These are phyloP conservation scores for Brienomyrus longianalis DNA, from an alignment of 2,113 vertebrate genomes.

Conservation along the genomic window DNA sequence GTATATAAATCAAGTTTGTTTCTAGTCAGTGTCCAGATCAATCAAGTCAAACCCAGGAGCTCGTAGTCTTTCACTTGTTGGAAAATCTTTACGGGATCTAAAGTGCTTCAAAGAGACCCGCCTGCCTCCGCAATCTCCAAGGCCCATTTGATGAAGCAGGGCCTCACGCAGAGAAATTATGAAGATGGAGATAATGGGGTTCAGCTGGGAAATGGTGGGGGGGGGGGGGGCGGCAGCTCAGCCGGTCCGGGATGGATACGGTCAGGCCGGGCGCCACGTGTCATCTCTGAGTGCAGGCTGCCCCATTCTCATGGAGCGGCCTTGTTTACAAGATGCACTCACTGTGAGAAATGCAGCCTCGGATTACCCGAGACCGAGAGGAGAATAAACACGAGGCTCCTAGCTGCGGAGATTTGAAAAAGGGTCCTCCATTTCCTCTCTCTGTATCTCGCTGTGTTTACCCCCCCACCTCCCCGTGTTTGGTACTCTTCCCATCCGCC, in stretches of 20 bases:
- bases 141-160: background rate
- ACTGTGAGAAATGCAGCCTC: background rate
- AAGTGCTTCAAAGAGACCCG: constrained; percentile 33
- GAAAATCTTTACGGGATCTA: constrained; percentile 34
- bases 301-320: background rate
- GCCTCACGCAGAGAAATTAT: background rate
- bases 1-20: constrained; percentile 47
- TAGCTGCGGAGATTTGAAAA: background rate
- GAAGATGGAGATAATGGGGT: constrained; percentile 9
- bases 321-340: background rate
- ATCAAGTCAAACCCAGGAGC: constrained; percentile 43
- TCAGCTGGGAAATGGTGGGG: background rate
- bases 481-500: background rate
- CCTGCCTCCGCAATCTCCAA: background rate
- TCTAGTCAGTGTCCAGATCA: constrained; percentile 52
- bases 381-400: background rate
- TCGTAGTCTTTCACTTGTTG: background rate
- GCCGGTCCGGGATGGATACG: background rate
- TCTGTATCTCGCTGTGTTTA: background rate
- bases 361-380: background rate
- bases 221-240: background rate
- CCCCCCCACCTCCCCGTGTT: background rate
- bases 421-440: background rate
- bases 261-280: background rate
- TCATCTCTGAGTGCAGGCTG: background rate